Base-by-base conservation (phyloP, 2,888 invertebrate genomes). In the Ctenicera cuprea region DNA sequence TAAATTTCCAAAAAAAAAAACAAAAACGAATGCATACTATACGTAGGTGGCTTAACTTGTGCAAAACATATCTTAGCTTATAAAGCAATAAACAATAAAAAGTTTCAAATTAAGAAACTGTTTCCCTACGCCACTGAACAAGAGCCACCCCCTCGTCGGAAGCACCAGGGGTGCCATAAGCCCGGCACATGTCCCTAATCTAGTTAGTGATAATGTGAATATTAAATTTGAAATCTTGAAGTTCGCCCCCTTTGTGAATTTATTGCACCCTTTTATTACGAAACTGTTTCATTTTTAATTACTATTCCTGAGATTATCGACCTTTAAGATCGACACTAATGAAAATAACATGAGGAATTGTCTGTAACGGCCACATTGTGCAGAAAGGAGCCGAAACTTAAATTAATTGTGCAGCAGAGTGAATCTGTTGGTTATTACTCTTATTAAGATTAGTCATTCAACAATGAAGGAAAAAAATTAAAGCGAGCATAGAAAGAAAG, bases 211-310 rank as follows among this genome's bases (percentile, higher is more conserved):
- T 73, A 69, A 73, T 69, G 62, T 37, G 73, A 73, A 73, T 69
- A 69, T 73, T 73, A 68, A 73, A 73, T 73, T 73, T 43, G 73
- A 73, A 72, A 73, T 69, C 65, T 67, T 45, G 38, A 94, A 93
- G 57, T 64, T 57, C 57, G 45, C 43, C 71, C 71, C 41, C 50
- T 50, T 66, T 41, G 48, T 22, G 16, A 64, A 33, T 64, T 33
- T 16, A 48, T 48, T 52, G 48, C 37, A 38, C 30, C 65, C 65
- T 59, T 38, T 59, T 16, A 38, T 59, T n/a, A 54, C 38, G 12
- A 48, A 45, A 45, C 3, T 14, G 43, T 45, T 14, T 16, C 11
- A 45, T 3, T 7, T 45, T 12, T 9, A 38, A 38, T 12, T 14
- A 45, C 14, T 45, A 3, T n/a, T 12, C 2, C 9, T 1, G 38